Evolutionary conservation across 2,113 vertebrate genomes (phyloP).

Genomic region (Strix aluco): DNA sequence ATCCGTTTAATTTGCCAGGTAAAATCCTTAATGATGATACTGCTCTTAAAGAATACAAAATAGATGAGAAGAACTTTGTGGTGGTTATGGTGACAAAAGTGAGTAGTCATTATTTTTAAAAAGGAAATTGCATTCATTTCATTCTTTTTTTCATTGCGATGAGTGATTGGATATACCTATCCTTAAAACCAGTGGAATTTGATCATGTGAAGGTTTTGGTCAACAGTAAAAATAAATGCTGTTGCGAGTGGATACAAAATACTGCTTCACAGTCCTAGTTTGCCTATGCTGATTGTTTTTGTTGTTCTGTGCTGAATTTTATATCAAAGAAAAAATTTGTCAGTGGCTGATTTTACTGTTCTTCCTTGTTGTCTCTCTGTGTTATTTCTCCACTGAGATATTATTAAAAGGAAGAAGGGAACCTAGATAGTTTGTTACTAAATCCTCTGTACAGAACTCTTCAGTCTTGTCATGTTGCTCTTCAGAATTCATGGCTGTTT

Average conservation of each 20-base stretch:
- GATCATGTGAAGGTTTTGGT: neutral
- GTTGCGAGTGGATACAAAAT: neutral
- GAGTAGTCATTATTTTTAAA: constrained; percentile 20
- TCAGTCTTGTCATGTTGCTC: neutral
- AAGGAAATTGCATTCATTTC: neutral
- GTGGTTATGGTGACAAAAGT: constrained; percentile 99
- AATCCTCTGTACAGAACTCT: neutral
- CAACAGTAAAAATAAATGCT: neutral
- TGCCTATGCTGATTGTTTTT: neutral
- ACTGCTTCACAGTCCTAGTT: neutral
- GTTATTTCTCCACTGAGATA: neutral
- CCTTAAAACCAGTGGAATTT: neutral
- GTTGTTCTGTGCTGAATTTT: neutral
- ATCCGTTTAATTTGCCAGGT: constrained; percentile 75
- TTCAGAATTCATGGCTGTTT: neutral
- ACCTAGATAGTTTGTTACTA: neutral
- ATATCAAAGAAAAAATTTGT: neutral
- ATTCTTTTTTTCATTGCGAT: neutral
- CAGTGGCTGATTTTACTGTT: neutral
- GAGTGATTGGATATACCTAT: neutral
- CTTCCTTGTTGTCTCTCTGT: neutral
- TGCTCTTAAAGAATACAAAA: constrained; percentile 95
- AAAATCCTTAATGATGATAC: constrained; percentile 96
- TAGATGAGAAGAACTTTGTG: constrained; percentile 97
- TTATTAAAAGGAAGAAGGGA: neutral